A percentile compares a stretch with the other conserved stretches of the same genome.
These are phyloP conservation scores for Meriones unguiculatus DNA, from an alignment of 2,113 vertebrate genomes.

Conservation along the genomic window DNA sequence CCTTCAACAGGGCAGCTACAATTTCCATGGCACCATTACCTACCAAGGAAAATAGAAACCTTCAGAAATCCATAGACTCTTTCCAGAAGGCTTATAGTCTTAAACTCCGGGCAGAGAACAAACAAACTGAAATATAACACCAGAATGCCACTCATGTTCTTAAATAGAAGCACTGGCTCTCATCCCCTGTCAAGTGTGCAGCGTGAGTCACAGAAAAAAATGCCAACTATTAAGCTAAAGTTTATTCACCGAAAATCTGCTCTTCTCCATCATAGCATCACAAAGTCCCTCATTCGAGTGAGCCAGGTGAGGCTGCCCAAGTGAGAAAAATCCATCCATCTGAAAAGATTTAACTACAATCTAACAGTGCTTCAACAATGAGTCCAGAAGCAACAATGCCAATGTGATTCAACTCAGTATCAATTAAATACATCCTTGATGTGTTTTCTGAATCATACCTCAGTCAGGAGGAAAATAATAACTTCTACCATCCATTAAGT, in stretches of 20 bases:
- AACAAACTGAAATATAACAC: slow-evolving; percentile 58
- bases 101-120: slow-evolving; percentile 50
- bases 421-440: background rate
- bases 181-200: background rate
- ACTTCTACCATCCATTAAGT: background rate
- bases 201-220: slow-evolving; percentile 5
- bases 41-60: slow-evolving; percentile 63
- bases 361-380: background rate
- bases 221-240: background rate
- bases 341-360: background rate
- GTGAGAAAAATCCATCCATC: background rate
- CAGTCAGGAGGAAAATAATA: background rate
- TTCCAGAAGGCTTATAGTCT: slow-evolving; percentile 66
- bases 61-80: slow-evolving; percentile 28
- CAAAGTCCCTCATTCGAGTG: fast-evolving
- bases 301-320: background rate
- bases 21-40: slow-evolving; percentile 51
- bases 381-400: background rate
- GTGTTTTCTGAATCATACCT: background rate
- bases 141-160: background rate
- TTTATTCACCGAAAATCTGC: background rate
- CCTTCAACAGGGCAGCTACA: background rate
- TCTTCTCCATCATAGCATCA: fast-evolving
- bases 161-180: slow-evolving; percentile 63
- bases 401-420: background rate